phyloP scores from a whole-genome alignment of 2,113 vertebrate genomes.

The Barbus barbus region DNA sequence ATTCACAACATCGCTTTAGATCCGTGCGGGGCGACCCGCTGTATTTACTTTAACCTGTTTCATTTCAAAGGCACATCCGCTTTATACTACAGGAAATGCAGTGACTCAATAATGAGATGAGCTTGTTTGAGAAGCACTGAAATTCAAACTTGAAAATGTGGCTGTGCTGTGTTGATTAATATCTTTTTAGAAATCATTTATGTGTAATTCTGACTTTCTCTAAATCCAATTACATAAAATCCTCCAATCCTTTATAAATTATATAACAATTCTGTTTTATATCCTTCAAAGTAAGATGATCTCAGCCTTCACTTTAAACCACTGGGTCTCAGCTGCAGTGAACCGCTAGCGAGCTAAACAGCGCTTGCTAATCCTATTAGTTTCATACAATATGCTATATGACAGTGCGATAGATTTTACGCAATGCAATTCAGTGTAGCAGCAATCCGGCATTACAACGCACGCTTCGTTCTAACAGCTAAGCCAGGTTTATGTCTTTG shows the following conservation, averaged over 20 bases:
- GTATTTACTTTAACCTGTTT: slow-evolving; percentile 1
- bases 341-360: slow-evolving; percentile 2
- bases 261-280: not conserved
- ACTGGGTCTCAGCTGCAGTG: not conserved
- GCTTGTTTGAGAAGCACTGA: not conserved
- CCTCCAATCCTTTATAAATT: not conserved
- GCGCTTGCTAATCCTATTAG: slow-evolving; percentile 32
- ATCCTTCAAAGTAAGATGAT: slow-evolving; percentile 20
- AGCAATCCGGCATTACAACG: not conserved
- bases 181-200: not conserved
- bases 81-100: not conserved
- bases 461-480: slow-evolving; percentile 18
- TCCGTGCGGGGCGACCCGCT: not conserved
- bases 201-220: not conserved
- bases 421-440: not conserved
- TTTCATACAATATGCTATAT: slow-evolving; percentile 19
- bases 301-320: not conserved
- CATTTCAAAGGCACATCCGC: not conserved
- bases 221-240: slow-evolving; percentile 8
- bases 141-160: not conserved
- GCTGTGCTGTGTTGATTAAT: not conserved
- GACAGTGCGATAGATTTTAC: not conserved
- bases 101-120: not conserved
- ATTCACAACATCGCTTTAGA: slow-evolving; percentile 36
- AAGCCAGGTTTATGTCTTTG: slow-evolving; percentile 17